phyloP scores from a whole-genome alignment of 2,113 vertebrate species.

The Otis tarda region DNA sequence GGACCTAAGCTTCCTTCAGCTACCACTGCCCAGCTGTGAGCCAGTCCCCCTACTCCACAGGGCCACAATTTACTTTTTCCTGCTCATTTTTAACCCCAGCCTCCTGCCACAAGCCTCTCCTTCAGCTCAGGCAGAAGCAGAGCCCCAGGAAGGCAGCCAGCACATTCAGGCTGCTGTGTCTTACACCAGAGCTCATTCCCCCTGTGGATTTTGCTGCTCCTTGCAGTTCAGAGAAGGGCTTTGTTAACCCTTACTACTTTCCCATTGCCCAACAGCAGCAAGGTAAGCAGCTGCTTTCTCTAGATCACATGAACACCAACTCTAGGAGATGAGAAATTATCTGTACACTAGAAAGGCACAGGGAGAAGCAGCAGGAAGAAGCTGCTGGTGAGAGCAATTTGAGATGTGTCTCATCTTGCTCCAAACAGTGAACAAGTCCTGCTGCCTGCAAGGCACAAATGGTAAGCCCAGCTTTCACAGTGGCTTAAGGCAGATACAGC shows the following conservation, averaged over 20 bases:
- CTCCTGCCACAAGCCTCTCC: not conserved
- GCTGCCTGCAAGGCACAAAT: not conserved
- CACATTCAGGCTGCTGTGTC: rapidly evolving
- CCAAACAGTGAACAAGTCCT: not conserved
- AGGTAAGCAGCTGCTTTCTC: not conserved
- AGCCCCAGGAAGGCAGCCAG: not conserved
- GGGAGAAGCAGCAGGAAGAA: not conserved
- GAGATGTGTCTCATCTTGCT: not conserved
- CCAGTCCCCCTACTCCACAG: not conserved
- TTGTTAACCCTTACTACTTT: not conserved
- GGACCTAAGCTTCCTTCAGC: not conserved
- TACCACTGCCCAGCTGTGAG: not conserved
- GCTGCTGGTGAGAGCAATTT: not conserved
- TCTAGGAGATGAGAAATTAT: not conserved
- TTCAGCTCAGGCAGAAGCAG: not conserved
- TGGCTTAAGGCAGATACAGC: not conserved
- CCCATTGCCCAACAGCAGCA: not conserved
- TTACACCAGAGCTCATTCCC: not conserved
- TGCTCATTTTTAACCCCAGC: not conserved
- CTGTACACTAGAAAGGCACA: not conserved
- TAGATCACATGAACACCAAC: rapidly evolving
- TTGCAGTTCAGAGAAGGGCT: not conserved
- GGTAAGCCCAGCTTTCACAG: not conserved
- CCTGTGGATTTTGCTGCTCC: not conserved
- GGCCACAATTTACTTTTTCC: not conserved